A percentile compares a stretch with the other conserved stretches of the same genome.
These are phyloP conservation scores for Heterotilapia buettikoferi DNA, from an alignment of 2,113 vertebrate species.

Conservation along the genomic window DNA sequence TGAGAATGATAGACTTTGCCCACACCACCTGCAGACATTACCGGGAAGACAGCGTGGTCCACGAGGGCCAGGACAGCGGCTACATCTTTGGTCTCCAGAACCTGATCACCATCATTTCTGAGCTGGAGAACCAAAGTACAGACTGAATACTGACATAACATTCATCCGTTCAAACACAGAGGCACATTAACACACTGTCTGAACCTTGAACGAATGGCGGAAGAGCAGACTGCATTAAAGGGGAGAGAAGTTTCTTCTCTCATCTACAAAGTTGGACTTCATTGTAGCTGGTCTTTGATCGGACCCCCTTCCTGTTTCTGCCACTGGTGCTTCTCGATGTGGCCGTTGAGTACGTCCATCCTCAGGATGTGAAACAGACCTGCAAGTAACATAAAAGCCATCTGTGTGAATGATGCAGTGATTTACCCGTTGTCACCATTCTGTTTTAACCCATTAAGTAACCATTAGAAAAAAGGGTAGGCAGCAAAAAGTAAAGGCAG, in stretches of 20 bases:
- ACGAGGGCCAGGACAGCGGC: slow-evolving; percentile 93
- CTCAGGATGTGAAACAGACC: slow-evolving; percentile 3
- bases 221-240: neutral
- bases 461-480: neutral
- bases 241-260: neutral
- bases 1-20: slow-evolving; percentile 96
- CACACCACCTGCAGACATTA: slow-evolving; percentile 97
- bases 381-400: neutral
- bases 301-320: slow-evolving; percentile 2
- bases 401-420: slow-evolving; percentile 11
- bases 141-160: slow-evolving; percentile 78
- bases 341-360: neutral
- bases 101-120: slow-evolving; percentile 95
- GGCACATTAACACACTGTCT: slow-evolving; percentile 70
- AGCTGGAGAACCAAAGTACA: slow-evolving; percentile 90
- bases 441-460: slow-evolving; percentile 5
- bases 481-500: neutral
- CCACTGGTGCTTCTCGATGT: slow-evolving; percentile 35
- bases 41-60: slow-evolving; percentile 87
- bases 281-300: neutral
- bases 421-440: neutral
- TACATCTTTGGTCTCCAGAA: slow-evolving; percentile 98
- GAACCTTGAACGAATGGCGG: slow-evolving; percentile 19
- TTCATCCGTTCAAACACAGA: slow-evolving; percentile 19
- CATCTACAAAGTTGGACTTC: neutral